Evolutionary conservation across 2,113 vertebrate genomes (phyloP), one percentile per base, ranked within the genome.

Genomic region (Oncorhynchus mykiss): DNA sequence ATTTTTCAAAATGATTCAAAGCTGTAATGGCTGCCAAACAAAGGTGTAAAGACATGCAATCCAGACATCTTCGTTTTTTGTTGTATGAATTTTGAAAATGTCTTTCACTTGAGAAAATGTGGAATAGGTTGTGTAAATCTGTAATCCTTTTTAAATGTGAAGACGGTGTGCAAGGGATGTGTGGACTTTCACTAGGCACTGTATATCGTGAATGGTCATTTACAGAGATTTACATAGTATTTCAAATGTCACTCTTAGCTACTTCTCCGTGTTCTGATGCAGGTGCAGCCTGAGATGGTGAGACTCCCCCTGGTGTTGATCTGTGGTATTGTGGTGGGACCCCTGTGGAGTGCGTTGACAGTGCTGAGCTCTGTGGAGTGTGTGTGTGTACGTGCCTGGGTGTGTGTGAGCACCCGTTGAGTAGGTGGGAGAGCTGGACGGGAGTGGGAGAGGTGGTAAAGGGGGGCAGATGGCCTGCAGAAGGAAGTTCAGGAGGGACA

Each of bases 381-480:
- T 74, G 75, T 71, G 74, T 80, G 86, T 71, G 39, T 45, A 45
- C 39, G 83, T 49, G 87, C 86, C 85, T 81, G 89, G 80, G 79
- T 91, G 90, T 86, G 87, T 82, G 86, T 76, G 90, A 93, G 92
- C 93, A 93, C 92, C 93, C 92, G 93, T 94, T 94, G 92, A 93
- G 93, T 93, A 94, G 93, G 92, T 93, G 92, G 92, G 92, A 91
- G 90, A 90, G 90, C 91, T 92, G 91, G 90, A 92, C 92, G 91
- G 91, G 87, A 91, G 93, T 93, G 91, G 93, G 93, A 92, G 93
- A 93, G 91, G 93, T 94, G 93, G 90, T 71, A 88, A 88, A 91
- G 92, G 91, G 39, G 93, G 94, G 95, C 95, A 94, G 94, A 96
- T 93, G 93, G 94, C 92, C 94, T 90, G 91, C 92, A 93, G 95